These are phyloP conservation scores for Drosophila sturtevanti DNA, from an alignment of 1,140 invertebrate species.

Conservation along the genomic window DNA sequence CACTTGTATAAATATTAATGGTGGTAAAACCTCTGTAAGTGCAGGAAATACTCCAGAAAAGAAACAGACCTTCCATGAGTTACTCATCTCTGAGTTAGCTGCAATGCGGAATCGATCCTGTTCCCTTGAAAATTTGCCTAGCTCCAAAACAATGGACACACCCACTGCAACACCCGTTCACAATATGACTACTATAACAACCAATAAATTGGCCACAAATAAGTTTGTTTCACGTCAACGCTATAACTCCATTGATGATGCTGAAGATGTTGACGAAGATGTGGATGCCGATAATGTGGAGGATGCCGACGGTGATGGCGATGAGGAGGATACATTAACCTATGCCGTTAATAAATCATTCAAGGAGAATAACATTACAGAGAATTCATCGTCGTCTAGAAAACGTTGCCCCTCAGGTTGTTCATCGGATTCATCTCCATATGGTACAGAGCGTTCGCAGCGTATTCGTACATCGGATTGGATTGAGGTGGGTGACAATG, in stretches of 20 bases:
- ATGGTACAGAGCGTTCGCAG: slow-evolving; percentile 80
- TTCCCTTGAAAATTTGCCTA: slow-evolving; percentile 75
- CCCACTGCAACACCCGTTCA: background rate
- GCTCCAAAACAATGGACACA: slow-evolving; percentile 22
- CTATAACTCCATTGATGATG: slow-evolving; percentile 72
- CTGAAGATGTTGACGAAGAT: slow-evolving; percentile 78
- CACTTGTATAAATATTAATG: slow-evolving; percentile 64
- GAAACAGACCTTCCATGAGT: slow-evolving; percentile 81
- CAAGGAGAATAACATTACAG: slow-evolving; percentile 49
- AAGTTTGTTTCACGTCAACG: slow-evolving; percentile 57
- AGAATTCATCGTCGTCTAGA: slow-evolving; percentile 49
- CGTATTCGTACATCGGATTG: slow-evolving; percentile 80
- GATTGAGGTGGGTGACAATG: slow-evolving; percentile 82
- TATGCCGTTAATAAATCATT: slow-evolving; percentile 62
- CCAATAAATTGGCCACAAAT: slow-evolving; percentile 31
- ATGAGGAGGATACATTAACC: slow-evolving; percentile 67
- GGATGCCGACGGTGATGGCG: slow-evolving; percentile 69
- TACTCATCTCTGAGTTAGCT: slow-evolving; percentile 81
- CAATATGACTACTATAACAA: background rate
- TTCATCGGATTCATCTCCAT: slow-evolving; percentile 81
- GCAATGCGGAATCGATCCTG: slow-evolving; percentile 78
- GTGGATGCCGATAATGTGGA: slow-evolving; percentile 72
- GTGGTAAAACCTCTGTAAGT: slow-evolving; percentile 52
- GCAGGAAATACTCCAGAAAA: slow-evolving; percentile 74
- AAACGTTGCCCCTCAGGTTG: slow-evolving; percentile 80